Evolutionary conservation across 2,113 vertebrate genomes (phyloP), one percentile per base, ranked within the genome.

Genomic region (Coregonus clupeaformis): DNA sequence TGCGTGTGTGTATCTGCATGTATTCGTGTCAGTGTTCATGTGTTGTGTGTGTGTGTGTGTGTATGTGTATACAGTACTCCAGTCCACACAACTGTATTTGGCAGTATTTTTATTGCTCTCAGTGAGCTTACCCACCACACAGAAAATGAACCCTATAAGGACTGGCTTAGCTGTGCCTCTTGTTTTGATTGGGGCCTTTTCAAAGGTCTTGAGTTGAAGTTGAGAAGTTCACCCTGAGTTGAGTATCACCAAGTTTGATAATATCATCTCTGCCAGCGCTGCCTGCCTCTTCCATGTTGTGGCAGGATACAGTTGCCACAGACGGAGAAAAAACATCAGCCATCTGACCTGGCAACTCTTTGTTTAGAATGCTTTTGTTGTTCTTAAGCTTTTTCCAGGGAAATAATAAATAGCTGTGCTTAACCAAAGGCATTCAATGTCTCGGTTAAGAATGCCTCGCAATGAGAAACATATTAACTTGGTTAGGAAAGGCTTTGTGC

Each of bases 391-490:
- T 66, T 89, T 82, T 87, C 87, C 87, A 84, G 71, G 81, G 85
- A 85, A 80, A 80, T 74, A 89, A 85, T 85, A 91, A 93, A 92
- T 88, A 91, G 80, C 78, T 71, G 52, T 5, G 74, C 69, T 68
- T 83, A 85, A 90, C 90, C 88, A 88, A 88, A 90, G 89, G 82
- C 82, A 87, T 89, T 85, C 49, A 66, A 82, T 83, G 83, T 84
- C 32, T 11, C 79, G 71, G 73, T 80, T 68, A 60, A 81, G 86
- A 91, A 86, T 66, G 83, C 83, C 67, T 62, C 75, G 65, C 80
- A 85, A 89, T 90, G 80, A 89, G 88, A 89, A 90, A 90, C 85
- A 73, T 59, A 89, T 90, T 87, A 89, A 82, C 47, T 82, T 18
- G 84, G 83, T 89, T 82, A 81, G 78, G 0, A 59, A 74, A 67